Evolutionary conservation across 2,797 vertebrate species (phyloP).

Genomic region (Sebastes flavidus): DNA sequence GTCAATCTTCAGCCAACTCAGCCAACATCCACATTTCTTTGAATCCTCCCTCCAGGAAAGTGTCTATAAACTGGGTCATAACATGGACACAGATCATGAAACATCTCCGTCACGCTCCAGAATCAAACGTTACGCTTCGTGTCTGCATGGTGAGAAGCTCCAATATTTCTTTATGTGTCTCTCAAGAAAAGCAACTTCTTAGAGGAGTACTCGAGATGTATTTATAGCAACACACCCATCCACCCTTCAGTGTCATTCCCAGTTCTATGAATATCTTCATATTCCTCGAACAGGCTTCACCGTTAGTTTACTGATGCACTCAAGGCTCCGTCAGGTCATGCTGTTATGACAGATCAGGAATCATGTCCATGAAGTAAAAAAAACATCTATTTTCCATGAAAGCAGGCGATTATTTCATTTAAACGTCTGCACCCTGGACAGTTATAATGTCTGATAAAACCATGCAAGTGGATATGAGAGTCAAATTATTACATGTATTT

Average conservation of each 20-base stretch:
- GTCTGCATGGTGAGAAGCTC: not conserved
- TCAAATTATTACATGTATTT: too few relatives aligned
- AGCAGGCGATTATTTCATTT: not conserved
- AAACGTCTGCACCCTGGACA: not conserved
- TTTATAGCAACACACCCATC: not conserved
- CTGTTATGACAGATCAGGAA: not conserved
- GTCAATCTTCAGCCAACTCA: not conserved
- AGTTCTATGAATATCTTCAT: not conserved
- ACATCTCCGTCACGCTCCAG: not conserved
- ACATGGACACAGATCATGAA: not conserved
- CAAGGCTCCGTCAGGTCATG: not conserved
- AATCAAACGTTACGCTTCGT: not conserved
- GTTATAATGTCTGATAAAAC: not conserved
- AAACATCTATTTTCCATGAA: too few relatives aligned
- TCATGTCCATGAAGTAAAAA: too few relatives aligned
- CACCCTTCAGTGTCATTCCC: not conserved
- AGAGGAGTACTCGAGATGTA: not conserved
- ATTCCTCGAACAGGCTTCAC: not conserved
- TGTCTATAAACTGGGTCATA: not conserved
- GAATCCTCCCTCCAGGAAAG: not conserved
- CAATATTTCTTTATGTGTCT: not conserved
- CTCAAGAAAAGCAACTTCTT: not conserved
- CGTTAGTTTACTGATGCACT: not conserved
- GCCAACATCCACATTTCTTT: not conserved
- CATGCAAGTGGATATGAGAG: not conserved